phyloP scores from a whole-genome alignment of 2,797 vertebrate genomes.

The Cynodonichthys magdalenae region DNA sequence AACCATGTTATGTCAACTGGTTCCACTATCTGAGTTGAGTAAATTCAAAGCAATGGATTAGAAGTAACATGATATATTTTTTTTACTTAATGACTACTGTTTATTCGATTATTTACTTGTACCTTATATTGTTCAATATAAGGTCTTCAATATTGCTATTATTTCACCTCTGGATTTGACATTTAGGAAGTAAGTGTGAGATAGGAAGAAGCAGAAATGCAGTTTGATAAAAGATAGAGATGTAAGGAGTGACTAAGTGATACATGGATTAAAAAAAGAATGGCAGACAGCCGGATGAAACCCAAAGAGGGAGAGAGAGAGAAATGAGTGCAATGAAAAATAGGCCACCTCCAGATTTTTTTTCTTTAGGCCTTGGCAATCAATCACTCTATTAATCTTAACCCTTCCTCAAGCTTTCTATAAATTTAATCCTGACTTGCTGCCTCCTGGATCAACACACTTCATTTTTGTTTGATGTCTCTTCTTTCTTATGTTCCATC shows the following conservation, averaged over 20 bases:
- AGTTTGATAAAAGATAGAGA: conserved; percentile 33
- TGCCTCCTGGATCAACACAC: conserved; percentile 24
- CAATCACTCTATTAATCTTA: conserved; percentile 74
- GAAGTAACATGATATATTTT: too few species aligned
- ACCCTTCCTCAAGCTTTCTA: conserved; percentile 38
- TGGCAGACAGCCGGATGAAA: conserved; percentile 37
- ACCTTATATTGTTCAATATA: background rate
- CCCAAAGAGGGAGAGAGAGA: conserved; percentile 34
- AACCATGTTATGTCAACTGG: too few species aligned
- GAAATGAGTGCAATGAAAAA: conserved; percentile 63
- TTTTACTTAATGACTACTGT: too few species aligned
- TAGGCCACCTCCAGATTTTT: conserved; percentile 48
- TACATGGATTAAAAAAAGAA: conserved; percentile 44
- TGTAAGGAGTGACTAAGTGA: conserved; percentile 33
- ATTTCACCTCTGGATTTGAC: background rate
- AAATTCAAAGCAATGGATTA: too few species aligned
- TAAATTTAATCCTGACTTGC: conserved; percentile 50
- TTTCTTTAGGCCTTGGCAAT: conserved; percentile 40
- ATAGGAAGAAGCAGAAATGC: conserved; percentile 24
- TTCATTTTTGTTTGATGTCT: conserved; percentile 11
- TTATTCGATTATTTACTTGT: too few species aligned
- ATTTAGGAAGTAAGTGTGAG: conserved; percentile 4
- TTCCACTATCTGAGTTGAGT: too few species aligned
- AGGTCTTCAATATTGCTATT: background rate
- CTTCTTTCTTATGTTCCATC: conserved; percentile 3